Conservation (phyloP, 2,888 invertebrate species). For the Cylindroiulus punctatus region DNA sequence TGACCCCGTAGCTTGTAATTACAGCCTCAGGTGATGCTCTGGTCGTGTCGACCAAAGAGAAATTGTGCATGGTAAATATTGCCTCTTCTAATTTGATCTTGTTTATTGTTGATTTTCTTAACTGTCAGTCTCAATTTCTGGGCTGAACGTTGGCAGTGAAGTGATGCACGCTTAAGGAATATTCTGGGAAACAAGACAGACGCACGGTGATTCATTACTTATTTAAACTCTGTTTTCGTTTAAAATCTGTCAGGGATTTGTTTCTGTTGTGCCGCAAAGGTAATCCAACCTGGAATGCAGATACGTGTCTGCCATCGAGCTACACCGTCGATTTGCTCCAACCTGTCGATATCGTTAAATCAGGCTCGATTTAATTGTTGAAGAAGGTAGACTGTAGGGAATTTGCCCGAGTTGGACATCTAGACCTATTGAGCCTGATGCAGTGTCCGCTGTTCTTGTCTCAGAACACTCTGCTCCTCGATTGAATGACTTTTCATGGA, state of each 20-base stretch:
- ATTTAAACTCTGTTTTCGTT: background rate
- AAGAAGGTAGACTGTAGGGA: background rate
- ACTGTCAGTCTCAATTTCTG: background rate
- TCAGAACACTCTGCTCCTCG: too few species aligned
- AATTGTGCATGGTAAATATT: constrained; percentile 26
- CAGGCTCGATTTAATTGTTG: background rate
- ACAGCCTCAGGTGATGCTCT: background rate
- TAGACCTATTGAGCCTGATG: too few species aligned
- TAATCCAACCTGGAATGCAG: background rate
- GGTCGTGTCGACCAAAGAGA: background rate
- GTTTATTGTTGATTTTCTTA: constrained; percentile 25
- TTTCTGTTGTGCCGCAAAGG: background rate
- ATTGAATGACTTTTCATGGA: too few species aligned
- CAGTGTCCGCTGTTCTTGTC: too few species aligned
- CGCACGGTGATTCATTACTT: background rate
- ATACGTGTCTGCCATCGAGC: background rate
- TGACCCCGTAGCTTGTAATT: background rate
- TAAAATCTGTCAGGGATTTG: background rate
- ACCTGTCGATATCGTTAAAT: background rate
- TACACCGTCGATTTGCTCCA: background rate
- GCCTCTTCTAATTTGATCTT: constrained; percentile 20
- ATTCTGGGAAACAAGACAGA: background rate
- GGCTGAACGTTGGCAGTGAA: background rate
- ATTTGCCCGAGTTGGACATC: too few species aligned
- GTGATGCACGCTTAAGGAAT: background rate